These are phyloP conservation scores for Macrophya alboannulata DNA, from an alignment of 2,888 invertebrate species.

Conservation along the genomic window DNA sequence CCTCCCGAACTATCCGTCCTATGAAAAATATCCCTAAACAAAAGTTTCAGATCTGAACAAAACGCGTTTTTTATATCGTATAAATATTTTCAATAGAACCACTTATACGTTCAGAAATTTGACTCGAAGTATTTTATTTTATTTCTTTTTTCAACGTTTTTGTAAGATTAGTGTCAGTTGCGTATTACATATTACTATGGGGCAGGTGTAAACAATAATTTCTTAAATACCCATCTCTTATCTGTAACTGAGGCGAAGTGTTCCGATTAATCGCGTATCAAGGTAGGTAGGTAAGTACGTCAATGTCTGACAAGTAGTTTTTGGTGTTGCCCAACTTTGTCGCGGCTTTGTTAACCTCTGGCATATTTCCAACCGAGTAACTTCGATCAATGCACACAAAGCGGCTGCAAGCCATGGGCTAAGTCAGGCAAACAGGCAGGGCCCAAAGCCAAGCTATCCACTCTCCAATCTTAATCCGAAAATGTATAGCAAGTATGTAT, in stretches of 20 bases:
- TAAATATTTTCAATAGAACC: neutral
- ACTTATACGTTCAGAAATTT: neutral
- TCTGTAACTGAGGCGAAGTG: neutral
- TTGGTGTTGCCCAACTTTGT: conserved; percentile 55
- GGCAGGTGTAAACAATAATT: neutral
- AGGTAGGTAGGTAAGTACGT: conserved; percentile 29
- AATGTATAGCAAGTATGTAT: conserved; percentile 49
- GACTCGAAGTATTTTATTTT: neutral
- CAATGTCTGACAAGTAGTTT: conserved; percentile 51
- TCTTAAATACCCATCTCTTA: conserved; percentile 7
- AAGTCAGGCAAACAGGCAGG: conserved; percentile 32
- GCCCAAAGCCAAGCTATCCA: conserved; percentile 13
- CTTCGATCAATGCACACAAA: conserved; percentile 62
- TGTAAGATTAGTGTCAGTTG: neutral
- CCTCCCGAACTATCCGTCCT: neutral
- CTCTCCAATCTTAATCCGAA: conserved; percentile 49
- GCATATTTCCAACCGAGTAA: conserved; percentile 65
- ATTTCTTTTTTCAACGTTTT: neutral
- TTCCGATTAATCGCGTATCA: conserved; percentile 8
- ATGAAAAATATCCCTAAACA: neutral
- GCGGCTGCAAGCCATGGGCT: neutral
- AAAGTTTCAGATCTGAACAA: neutral
- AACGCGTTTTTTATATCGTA: neutral
- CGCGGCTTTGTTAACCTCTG: conserved; percentile 53
- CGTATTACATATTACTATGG: neutral